Conservation (phyloP, 2,888 invertebrate species). For the Epistrophella euchroma region DNA sequence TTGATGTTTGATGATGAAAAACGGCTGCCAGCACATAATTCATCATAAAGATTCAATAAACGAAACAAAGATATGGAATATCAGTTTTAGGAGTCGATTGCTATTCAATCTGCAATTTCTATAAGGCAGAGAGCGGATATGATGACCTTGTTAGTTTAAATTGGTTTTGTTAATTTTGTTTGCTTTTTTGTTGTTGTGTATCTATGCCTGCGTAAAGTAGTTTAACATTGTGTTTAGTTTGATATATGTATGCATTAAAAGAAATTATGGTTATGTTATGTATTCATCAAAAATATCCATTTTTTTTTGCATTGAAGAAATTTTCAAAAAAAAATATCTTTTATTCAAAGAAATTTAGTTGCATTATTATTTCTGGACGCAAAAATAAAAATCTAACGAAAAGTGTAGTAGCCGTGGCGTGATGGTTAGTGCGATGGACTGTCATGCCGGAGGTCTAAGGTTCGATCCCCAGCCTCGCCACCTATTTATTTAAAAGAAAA, state of each 20-base stretch:
- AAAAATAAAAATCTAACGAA: too few species aligned
- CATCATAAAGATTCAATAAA: constrained; percentile 67
- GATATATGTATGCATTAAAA: constrained; percentile 1
- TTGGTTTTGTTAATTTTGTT: constrained; percentile 52
- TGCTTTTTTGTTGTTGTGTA: not conserved
- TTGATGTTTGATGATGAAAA: constrained; percentile 40
- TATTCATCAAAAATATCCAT: not conserved
- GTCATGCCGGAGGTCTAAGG: too few species aligned
- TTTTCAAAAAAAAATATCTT: too few species aligned
- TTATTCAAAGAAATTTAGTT: too few species aligned
- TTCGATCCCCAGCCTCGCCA: too few species aligned
- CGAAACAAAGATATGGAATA: constrained; percentile 63
- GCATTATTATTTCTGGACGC: too few species aligned
- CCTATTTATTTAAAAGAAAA: too few species aligned
- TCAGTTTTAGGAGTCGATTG: constrained; percentile 53
- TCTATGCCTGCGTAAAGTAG: constrained; percentile 14
- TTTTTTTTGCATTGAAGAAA: too few species aligned
- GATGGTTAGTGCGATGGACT: too few species aligned
- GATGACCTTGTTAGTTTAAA: constrained; percentile 71
- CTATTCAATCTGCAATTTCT: constrained; percentile 13
- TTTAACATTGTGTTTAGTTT: constrained; percentile 19
- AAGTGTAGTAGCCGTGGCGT: too few species aligned
- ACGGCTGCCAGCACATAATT: constrained; percentile 60
- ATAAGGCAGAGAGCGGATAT: constrained; percentile 50
- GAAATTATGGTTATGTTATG: not conserved